These are phyloP conservation scores for Drosophila melanica DNA, from an alignment of 1,140 invertebrate genomes.

Conservation along the genomic window DNA sequence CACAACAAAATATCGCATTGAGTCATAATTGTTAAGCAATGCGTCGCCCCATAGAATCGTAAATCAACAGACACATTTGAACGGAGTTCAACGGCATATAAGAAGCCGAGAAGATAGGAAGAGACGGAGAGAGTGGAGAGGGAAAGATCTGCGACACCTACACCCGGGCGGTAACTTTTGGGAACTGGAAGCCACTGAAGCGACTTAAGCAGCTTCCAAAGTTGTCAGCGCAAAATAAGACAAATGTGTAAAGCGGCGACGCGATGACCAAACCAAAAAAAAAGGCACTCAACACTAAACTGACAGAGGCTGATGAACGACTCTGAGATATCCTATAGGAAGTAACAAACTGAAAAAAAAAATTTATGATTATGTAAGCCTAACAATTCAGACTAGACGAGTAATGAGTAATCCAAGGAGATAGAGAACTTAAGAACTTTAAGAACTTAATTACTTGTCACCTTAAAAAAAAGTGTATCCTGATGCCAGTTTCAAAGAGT, in stretches of 20 bases:
- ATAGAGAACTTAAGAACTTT: too few species aligned
- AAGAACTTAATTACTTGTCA: too few species aligned
- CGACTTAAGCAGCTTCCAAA: conserved; percentile 75
- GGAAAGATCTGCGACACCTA: conserved; percentile 56
- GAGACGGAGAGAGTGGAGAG: conserved; percentile 14
- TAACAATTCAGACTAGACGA: too few species aligned
- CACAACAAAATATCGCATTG: conserved; percentile 33
- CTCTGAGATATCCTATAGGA: conserved; percentile 9
- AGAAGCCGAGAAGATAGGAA: conserved; percentile 20
- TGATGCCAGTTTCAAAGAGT: too few species aligned
- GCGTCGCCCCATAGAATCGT: conserved; percentile 39
- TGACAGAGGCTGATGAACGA: not conserved
- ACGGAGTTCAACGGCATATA: conserved; percentile 68
- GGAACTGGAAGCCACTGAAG: conserved; percentile 31
- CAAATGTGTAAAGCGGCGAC: conserved; percentile 72
- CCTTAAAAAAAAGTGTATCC: too few species aligned
- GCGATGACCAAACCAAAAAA: conserved; percentile 41
- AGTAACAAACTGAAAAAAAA: not conserved
- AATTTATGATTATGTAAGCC: too few species aligned
- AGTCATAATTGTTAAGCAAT: conserved; percentile 48
- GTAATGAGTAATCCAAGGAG: too few species aligned
- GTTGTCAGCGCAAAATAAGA: conserved; percentile 80
- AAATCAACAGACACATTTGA: conserved; percentile 35
- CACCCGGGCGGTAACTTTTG: conserved; percentile 41
- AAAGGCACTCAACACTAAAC: conserved; percentile 10